A percentile compares a stretch with the other conserved stretches of the same genome.
Conservation (phyloP, 2,113 vertebrate species). For the Galbula dea region DNA sequence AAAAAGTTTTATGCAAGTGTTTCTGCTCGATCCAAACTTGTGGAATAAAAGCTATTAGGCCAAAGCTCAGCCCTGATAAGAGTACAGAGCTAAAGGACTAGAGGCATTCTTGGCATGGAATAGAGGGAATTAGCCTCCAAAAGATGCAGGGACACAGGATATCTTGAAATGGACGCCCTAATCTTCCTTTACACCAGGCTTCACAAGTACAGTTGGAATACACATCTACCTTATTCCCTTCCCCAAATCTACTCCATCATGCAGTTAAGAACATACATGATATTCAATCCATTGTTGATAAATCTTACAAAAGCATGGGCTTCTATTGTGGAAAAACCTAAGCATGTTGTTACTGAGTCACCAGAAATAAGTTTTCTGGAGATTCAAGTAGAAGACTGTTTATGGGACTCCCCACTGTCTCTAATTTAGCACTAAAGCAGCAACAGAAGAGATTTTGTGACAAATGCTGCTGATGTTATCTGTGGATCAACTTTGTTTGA, state of each 20-base stretch:
- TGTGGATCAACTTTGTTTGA: background rate
- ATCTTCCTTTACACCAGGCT: background rate
- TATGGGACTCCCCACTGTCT: background rate
- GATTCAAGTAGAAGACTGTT: background rate
- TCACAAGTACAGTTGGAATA: background rate
- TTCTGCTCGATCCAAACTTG: background rate
- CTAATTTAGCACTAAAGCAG: background rate
- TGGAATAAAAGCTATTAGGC: background rate
- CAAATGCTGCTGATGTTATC: background rate
- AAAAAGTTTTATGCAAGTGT: background rate
- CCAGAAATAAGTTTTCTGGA: background rate
- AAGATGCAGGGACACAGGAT: background rate
- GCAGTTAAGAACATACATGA: background rate
- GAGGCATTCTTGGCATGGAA: background rate
- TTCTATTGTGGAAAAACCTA: background rate
- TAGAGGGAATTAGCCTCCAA: background rate
- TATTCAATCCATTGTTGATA: background rate
- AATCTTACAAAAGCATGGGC: background rate
- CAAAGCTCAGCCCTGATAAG: background rate
- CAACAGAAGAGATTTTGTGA: background rate
- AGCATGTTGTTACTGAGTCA: background rate
- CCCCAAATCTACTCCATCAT: background rate
- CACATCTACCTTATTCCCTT: background rate
- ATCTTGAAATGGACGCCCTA: background rate
- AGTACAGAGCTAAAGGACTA: background rate